Evolutionary conservation across 2,888 invertebrate species (phyloP).

Genomic region (Caenorhabditis drosophilae): DNA sequence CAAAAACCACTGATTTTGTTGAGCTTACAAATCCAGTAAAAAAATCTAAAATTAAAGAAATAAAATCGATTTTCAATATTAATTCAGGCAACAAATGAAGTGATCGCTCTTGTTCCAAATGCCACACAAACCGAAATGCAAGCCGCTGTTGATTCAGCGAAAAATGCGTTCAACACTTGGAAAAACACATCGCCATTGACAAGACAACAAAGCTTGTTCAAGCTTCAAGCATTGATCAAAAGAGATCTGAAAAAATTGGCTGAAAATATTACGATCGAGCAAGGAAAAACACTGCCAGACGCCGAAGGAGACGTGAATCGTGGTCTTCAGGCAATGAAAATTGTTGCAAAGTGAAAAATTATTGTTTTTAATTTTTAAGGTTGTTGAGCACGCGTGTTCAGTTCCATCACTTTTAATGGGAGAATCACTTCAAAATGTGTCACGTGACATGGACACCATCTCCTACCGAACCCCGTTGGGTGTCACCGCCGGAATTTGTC

Average conservation of each 20-base stretch:
- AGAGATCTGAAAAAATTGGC: slow-evolving; percentile 88
- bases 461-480: slow-evolving; percentile 91
- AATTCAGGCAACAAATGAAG: slow-evolving; percentile 73
- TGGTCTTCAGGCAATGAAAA: too few species aligned
- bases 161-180: slow-evolving; percentile 84
- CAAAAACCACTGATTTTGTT: slow-evolving; percentile 89
- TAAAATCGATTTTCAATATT: too few species aligned
- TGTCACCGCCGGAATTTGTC: slow-evolving; percentile 78
- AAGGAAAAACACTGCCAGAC: slow-evolving; percentile 94
- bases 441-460: slow-evolving; percentile 93
- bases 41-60: too few species aligned
- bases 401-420: slow-evolving; percentile 90
- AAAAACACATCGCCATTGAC: slow-evolving; percentile 87
- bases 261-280: slow-evolving; percentile 88
- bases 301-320: slow-evolving; percentile 97
- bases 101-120: slow-evolving; percentile 83
- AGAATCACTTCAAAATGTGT: slow-evolving; percentile 80
- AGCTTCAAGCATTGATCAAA: slow-evolving; percentile 82
- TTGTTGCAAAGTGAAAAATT: too few species aligned
- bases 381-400: slow-evolving; percentile 94
- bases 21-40: slow-evolving; percentile 87
- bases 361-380: too few species aligned
- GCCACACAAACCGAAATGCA: slow-evolving; percentile 87
- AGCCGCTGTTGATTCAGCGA: slow-evolving; percentile 84
- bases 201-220: slow-evolving; percentile 90